Base-by-base conservation (phyloP, 2,113 vertebrate genomes). In the Dipodomys ordii region DNA sequence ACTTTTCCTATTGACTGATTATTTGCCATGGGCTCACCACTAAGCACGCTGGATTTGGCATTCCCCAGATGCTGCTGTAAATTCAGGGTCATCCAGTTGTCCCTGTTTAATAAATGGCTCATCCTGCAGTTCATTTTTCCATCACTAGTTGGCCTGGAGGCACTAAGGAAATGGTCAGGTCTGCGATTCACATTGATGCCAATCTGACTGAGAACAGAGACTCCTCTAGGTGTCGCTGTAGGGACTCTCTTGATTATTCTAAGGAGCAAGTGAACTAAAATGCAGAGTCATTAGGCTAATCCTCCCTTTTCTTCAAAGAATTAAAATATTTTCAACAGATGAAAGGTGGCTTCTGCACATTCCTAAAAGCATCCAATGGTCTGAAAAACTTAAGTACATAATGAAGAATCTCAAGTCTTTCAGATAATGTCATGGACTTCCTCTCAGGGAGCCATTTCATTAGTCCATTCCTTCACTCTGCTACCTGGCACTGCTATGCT, bases 151-250 rank as follows among this genome's bases (percentile, higher is more conserved):
- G 28, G 27, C 18, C 32, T 65, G 16, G 57, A 12, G 46, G 46
- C 16, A 73, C 68, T n/a, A 77, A 86, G 72, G 22, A 87, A 90
- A 73, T 25, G 0, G 1, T 81, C 65, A 69, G 20, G 1, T 30
- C 69, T 28, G 78, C 18, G 25, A 71, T 32, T 79, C 28, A 28
- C 22, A 53, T 73, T 5, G 32, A 74, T 69, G 78, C 77, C 35
- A 83, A 49, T 88, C 80, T 46, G 76, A 68, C 46, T 7, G 57
- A 88, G 46, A 93, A 53, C 19, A 16, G 71, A 69, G 46, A 82
- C 32, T 80, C 67, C 89, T 87, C 87, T 84, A 94, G 87, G 78
- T 78, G 87, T 84, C 83, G 9, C 87, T 92, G 49, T 81, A 77
- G 87, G 49, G 68, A 53, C n/a, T 87, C 35, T 53, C 44, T 28